These are phyloP conservation scores for Agrenia bidenticulata DNA, from an alignment of 2,888 invertebrate genomes.

Conservation along the genomic window DNA sequence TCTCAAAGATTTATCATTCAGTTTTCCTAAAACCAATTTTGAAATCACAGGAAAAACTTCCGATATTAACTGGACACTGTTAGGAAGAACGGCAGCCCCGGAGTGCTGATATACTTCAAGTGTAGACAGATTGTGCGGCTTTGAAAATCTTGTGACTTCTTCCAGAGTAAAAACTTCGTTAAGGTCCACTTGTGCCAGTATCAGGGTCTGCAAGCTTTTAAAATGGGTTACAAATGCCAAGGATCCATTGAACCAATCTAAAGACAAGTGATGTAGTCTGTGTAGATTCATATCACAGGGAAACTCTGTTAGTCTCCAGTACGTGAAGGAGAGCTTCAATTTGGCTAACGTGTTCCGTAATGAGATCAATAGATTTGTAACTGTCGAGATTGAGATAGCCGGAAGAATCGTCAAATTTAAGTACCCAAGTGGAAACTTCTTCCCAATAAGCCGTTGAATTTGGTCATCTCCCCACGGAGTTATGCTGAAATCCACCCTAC, in stretches of 20 bases:
- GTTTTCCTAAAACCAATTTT: conserved; percentile 35
- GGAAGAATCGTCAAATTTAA: conserved; percentile 35
- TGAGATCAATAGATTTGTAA: conserved; percentile 28
- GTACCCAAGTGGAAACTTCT: conserved; percentile 31
- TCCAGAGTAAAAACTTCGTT: conserved; percentile 32
- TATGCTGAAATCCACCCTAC: conserved; percentile 31
- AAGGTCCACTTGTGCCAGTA: conserved; percentile 35
- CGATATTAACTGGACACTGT: conserved; percentile 28
- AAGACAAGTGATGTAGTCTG: conserved; percentile 26
- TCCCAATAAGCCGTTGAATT: conserved; percentile 26
- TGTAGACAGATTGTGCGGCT: conserved; percentile 11
- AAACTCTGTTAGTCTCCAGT: conserved; percentile 38
- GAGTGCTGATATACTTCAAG: conserved; percentile 39
- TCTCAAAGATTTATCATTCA: conserved; percentile 32
- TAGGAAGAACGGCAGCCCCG: conserved; percentile 30
- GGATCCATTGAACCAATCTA: conserved; percentile 44
- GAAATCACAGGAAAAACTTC: conserved; percentile 32
- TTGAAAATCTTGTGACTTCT: conserved; percentile 11
- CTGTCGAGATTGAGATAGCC: conserved; percentile 29
- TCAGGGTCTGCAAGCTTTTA: conserved; percentile 29
- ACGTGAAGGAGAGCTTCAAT: conserved; percentile 40
- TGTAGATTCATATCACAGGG: conserved; percentile 29
- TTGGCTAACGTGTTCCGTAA: conserved; percentile 32
- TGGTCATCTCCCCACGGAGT: conserved; percentile 38
- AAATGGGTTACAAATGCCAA: conserved; percentile 32